A percentile compares a stretch with the other conserved stretches of the same genome.
Conservation (phyloP, 1,140 invertebrate species). For the Caenorhabditis brenneri region DNA sequence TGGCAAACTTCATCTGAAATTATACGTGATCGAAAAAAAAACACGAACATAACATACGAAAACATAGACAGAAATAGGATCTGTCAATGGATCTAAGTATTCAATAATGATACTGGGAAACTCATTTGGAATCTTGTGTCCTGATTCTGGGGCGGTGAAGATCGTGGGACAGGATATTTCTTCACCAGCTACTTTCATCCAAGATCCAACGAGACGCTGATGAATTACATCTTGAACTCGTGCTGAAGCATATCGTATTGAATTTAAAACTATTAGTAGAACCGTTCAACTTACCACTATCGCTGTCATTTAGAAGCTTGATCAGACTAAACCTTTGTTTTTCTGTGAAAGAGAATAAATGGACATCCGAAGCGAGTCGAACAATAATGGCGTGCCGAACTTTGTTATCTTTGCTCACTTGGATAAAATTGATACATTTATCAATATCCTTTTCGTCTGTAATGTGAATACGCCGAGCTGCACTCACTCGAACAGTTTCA, state of each 20-base stretch:
- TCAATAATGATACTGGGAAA: background rate
- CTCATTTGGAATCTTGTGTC: background rate
- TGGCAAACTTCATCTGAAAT: background rate
- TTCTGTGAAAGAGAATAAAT: background rate
- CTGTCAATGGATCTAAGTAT: background rate
- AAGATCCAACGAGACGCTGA: slow-evolving; percentile 1
- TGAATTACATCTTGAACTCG: background rate
- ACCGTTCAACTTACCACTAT: slow-evolving; percentile 3
- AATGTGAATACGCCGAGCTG: slow-evolving; percentile 25
- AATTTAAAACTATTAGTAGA: background rate
- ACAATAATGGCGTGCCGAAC: background rate
- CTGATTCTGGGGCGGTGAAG: background rate
- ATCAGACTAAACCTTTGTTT: slow-evolving; percentile 1
- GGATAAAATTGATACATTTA: slow-evolving; percentile 2
- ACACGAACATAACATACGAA: background rate
- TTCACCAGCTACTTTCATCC: slow-evolving; percentile 22
- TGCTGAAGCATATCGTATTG: background rate
- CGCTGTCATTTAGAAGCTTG: background rate
- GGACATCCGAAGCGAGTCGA: background rate
- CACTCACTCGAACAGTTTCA: background rate
- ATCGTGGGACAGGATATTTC: background rate
- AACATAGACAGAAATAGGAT: background rate
- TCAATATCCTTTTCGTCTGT: background rate
- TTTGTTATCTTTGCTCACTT: background rate
- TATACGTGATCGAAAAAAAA: background rate